Percentiles rank a stretch among this genome's conserved stretches.
These are phyloP conservation scores for Drosophila yooni DNA, from an alignment of 2,888 invertebrate species.

Conservation along the genomic window DNA sequence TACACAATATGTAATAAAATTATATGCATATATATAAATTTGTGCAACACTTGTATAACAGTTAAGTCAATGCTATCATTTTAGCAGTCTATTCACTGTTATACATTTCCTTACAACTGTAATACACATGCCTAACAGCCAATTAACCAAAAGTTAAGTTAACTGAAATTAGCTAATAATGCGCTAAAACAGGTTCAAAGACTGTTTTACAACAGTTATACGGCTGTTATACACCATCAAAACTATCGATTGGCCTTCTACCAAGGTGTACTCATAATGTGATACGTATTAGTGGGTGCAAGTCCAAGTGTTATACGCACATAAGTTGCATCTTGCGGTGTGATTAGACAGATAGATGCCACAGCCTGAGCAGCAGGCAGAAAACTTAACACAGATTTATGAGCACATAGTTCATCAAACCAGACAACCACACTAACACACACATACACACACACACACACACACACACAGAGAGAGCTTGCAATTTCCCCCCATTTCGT, in stretches of 20 bases:
- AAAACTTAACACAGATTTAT: slow-evolving; percentile 50
- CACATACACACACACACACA: slow-evolving; percentile 2
- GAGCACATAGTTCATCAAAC: slow-evolving; percentile 39
- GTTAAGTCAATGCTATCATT: too few species aligned
- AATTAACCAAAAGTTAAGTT: neutral
- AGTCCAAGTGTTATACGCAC: slow-evolving; percentile 21
- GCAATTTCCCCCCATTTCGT: slow-evolving; percentile 27
- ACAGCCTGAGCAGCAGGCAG: slow-evolving; percentile 5
- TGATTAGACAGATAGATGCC: slow-evolving; percentile 17
- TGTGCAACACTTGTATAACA: too few species aligned
- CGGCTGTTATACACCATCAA: neutral
- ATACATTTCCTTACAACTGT: neutral
- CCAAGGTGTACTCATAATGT: neutral
- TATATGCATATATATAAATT: too few species aligned
- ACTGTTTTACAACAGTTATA: neutral
- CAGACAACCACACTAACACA: slow-evolving; percentile 7
- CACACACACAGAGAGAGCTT: neutral
- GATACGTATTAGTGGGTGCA: neutral
- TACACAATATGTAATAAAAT: too few species aligned
- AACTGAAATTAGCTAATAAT: neutral
- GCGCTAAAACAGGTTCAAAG: neutral
- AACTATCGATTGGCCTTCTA: neutral
- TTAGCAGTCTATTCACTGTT: neutral
- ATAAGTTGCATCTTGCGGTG: slow-evolving; percentile 8
- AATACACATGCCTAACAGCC: neutral